Base-by-base conservation (phyloP, 2,797 vertebrate genomes). In the Hypotaenidia philippensis region DNA sequence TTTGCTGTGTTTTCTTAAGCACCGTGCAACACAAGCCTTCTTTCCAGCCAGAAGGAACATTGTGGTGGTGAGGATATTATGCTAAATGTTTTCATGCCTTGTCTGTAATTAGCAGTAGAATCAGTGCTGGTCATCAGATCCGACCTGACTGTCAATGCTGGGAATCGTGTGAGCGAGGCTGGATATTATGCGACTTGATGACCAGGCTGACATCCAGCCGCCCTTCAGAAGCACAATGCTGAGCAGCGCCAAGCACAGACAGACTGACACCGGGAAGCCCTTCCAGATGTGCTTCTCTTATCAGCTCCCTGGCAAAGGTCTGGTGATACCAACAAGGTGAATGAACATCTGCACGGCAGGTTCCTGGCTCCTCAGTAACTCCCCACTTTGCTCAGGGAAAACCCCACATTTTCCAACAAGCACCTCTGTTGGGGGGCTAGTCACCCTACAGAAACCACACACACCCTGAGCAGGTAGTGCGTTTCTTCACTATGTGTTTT, bases 71-170 rank as follows among this genome's bases (percentile, higher is more conserved):
- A 71, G 83, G 57, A 80, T 74, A 88, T 93, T 49, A 78, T 59
- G 49, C 72, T 71, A 57, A 44, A 36, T 0, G 1, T 64, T 86
- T 87, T 75, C 5, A 0, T 47, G 59, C 26, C 1, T 3, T 79
- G 66, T 21, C 87, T 94, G 56, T 70, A 95, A 93, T 87, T 50
- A 81, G 34, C 57, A 59, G 45, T 69, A 75, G 79, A 76, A 85
- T 68, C 64, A 57, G 49, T 14, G 80, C 4, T 61, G 44, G 20
- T 44, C 83, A 90, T 31, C 66, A 79, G 32, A 60, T 12, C 27
- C 1, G 3, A 72, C 20, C 36, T 82, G 87, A 59, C 85, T 19
- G 2, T 70, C 56, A 64, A 50, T 56, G 57, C 56, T 76, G 69
- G 90, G 76, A 70, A 90, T 31, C 0, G 3, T 31, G 36, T 49